These are phyloP conservation scores for Chrysotoxum bicinctum DNA, from an alignment of 2,888 invertebrate genomes.

Conservation along the genomic window DNA sequence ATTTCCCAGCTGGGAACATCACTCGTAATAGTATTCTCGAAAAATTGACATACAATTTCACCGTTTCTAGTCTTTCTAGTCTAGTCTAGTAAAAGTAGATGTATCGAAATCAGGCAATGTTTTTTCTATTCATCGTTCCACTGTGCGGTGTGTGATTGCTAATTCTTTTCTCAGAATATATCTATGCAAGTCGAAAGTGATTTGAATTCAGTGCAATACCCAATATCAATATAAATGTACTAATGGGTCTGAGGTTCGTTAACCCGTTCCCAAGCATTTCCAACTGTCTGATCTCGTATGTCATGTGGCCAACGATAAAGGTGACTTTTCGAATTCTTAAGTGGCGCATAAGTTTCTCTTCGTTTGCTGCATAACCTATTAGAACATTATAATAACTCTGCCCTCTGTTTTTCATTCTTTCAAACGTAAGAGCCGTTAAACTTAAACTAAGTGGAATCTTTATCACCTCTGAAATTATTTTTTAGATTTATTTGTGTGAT, in stretches of 20 bases:
- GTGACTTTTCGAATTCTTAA: constrained; percentile 31
- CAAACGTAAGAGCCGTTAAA: constrained; percentile 33
- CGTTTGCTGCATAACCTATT: neutral
- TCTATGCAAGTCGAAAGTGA: constrained; percentile 30
- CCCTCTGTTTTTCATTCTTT: neutral
- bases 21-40: no score
- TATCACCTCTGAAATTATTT: neutral
- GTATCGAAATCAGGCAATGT: neutral
- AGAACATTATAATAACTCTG: neutral
- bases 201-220: constrained; percentile 42
- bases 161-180: constrained; percentile 40
- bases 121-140: neutral
- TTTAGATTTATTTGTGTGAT: neutral
- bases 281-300: constrained; percentile 23
- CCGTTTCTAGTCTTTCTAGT: no score
- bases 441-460: constrained; percentile 38
- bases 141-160: constrained; percentile 6
- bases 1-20: no score
- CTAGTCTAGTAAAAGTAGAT: no score
- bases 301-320: constrained; percentile 1
- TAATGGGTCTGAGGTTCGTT: constrained; percentile 30
- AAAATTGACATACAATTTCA: no score
- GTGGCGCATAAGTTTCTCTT: constrained; percentile 36
- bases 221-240: neutral
- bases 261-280: constrained; percentile 24